These are phyloP conservation scores for Carcina quercana DNA, from an alignment of 2,888 invertebrate genomes.

Conservation along the genomic window DNA sequence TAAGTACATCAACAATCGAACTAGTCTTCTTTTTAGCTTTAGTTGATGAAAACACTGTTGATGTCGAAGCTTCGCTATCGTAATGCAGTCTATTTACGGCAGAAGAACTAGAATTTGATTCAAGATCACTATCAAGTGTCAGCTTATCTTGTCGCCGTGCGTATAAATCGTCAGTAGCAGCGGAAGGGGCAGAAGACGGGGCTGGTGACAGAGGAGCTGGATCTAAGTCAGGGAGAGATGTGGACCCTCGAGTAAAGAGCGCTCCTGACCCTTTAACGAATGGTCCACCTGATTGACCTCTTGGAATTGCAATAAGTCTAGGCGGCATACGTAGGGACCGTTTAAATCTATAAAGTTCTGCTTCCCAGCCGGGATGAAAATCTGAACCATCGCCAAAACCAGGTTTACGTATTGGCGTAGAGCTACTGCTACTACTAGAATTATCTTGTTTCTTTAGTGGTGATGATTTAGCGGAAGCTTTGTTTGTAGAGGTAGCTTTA, in stretches of 20 bases:
- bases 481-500: slow-evolving; percentile 28
- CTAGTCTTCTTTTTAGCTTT: slow-evolving; percentile 61
- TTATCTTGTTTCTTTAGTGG: slow-evolving; percentile 48
- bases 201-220: slow-evolving; percentile 82
- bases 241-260: slow-evolving; percentile 78
- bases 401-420: slow-evolving; percentile 67
- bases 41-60: slow-evolving; percentile 77
- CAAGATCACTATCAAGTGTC: slow-evolving; percentile 77
- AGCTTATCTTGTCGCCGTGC: slow-evolving; percentile 60
- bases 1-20: slow-evolving; percentile 79
- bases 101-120: slow-evolving; percentile 79
- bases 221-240: slow-evolving; percentile 86
- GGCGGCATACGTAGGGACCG: slow-evolving; percentile 87
- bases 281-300: slow-evolving; percentile 76
- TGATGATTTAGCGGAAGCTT: slow-evolving; percentile 49
- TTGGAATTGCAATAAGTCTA: slow-evolving; percentile 85
- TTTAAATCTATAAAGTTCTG: slow-evolving; percentile 88
- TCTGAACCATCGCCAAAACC: slow-evolving; percentile 81
- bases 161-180: slow-evolving; percentile 73
- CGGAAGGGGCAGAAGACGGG: slow-evolving; percentile 75
- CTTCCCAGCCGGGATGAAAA: slow-evolving; percentile 87
- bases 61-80: slow-evolving; percentile 80
- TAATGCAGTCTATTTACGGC: slow-evolving; percentile 72
- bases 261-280: slow-evolving; percentile 44
- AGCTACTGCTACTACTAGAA: slow-evolving; percentile 42